phyloP scores from a whole-genome alignment of 2,797 vertebrate species.

The Holocentrus rufus region DNA sequence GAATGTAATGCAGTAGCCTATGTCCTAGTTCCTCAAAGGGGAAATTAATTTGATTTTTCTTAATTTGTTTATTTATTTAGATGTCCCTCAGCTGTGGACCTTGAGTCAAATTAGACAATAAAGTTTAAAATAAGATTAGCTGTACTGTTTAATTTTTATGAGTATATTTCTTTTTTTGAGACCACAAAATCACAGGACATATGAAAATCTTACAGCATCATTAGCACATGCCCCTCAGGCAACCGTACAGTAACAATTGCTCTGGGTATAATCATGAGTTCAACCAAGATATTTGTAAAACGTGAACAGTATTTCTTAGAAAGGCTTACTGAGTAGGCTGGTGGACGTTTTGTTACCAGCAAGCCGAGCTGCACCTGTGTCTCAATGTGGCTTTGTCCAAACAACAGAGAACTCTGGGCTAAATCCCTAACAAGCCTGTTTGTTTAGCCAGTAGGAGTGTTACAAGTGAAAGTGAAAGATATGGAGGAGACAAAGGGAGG shows the following conservation, averaged over 20 bases:
- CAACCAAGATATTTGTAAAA: conserved; percentile 45
- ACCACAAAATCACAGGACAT: background rate
- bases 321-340: conserved; percentile 44
- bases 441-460: background rate
- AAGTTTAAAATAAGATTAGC: background rate
- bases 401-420: conserved; percentile 26
- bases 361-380: conserved; percentile 53
- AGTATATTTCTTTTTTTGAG: too few species aligned
- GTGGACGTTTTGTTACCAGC: conserved; percentile 48
- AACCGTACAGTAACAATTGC: conserved; percentile 22
- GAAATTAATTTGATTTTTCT: too few species aligned
- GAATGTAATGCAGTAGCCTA: too few species aligned
- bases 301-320: conserved; percentile 42
- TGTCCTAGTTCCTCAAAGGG: too few species aligned
- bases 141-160: background rate
- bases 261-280: conserved; percentile 21
- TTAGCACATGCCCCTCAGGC: conserved; percentile 4
- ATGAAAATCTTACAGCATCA: background rate
- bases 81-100: too few species aligned
- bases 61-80: too few species aligned
- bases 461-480: conserved; percentile 2
- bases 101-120: too few species aligned
- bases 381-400: conserved; percentile 36
- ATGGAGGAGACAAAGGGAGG: conserved; percentile 4
- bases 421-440: conserved; percentile 37